Evolutionary conservation across 2,113 vertebrate genomes (phyloP).

Genomic region (Petrocephalus zakoni): DNA sequence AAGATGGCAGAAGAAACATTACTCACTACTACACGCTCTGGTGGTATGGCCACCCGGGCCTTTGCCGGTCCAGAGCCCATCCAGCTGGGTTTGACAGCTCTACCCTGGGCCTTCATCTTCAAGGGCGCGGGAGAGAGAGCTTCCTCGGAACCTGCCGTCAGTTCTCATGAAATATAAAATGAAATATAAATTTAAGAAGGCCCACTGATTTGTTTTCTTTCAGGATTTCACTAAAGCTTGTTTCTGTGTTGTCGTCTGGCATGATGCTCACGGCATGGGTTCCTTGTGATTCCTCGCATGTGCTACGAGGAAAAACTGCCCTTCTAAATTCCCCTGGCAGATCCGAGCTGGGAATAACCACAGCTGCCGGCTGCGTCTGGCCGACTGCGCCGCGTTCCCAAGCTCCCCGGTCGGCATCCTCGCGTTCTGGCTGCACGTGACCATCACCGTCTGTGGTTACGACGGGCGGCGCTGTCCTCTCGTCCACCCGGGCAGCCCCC

Average conservation of each 20-base stretch:
- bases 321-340: not conserved
- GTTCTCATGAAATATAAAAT: not conserved
- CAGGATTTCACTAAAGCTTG: not conserved
- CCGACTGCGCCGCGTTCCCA: not conserved
- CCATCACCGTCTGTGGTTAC: not conserved
- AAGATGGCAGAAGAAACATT: not conserved
- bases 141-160: not conserved
- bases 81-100: not conserved
- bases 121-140: too few relatives aligned
- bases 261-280: not conserved
- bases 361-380: not conserved
- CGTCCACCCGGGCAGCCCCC: conserved; percentile 32
- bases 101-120: not conserved
- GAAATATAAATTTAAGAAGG: not conserved
- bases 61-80: too few relatives aligned
- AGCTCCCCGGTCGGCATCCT: not conserved
- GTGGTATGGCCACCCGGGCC: not conserved
- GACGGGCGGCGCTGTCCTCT: conserved; percentile 11
- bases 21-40: not conserved
- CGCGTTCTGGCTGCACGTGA: not conserved
- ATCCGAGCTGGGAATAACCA: not conserved
- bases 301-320: not conserved
- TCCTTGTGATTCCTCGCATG: not conserved
- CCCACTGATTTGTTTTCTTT: not conserved
- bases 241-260: not conserved